These are phyloP conservation scores for Phodopus roborovskii DNA, from an alignment of 2,113 vertebrate genomes.

Conservation along the genomic window DNA sequence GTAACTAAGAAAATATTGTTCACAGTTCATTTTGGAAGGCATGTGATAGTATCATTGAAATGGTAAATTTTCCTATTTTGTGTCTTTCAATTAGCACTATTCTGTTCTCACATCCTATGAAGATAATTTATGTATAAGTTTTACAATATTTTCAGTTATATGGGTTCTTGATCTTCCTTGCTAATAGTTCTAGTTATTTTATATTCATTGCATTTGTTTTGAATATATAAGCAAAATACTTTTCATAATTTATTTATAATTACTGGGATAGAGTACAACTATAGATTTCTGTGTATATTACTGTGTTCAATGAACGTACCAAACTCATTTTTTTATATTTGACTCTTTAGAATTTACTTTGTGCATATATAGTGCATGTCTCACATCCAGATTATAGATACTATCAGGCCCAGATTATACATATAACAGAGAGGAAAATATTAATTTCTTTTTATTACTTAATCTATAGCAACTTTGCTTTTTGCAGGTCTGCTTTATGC, in stretches of 20 bases:
- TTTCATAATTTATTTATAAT: constrained; percentile 22
- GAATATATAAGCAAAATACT: not conserved
- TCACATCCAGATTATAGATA: not conserved
- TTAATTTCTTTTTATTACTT: not conserved
- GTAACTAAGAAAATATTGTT: not conserved
- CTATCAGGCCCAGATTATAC: not conserved
- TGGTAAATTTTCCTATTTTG: not conserved
- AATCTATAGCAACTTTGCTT: not conserved
- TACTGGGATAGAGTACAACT: not conserved
- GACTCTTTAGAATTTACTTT: not conserved
- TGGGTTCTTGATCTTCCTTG: not conserved
- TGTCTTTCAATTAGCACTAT: not conserved
- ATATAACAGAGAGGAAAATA: not conserved
- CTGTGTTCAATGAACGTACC: not conserved
- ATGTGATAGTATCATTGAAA: not conserved
- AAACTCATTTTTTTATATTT: not conserved
- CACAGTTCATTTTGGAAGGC: not conserved
- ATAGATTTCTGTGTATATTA: not conserved
- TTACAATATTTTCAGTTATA: not conserved
- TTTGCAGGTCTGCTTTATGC: not conserved
- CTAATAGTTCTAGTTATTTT: not conserved
- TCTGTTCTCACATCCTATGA: not conserved
- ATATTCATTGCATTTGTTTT: not conserved
- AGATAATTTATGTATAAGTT: not conserved
- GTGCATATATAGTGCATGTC: not conserved